Evolutionary conservation across 2,797 vertebrate genomes (phyloP).

Genomic region (Lophius americanus): DNA sequence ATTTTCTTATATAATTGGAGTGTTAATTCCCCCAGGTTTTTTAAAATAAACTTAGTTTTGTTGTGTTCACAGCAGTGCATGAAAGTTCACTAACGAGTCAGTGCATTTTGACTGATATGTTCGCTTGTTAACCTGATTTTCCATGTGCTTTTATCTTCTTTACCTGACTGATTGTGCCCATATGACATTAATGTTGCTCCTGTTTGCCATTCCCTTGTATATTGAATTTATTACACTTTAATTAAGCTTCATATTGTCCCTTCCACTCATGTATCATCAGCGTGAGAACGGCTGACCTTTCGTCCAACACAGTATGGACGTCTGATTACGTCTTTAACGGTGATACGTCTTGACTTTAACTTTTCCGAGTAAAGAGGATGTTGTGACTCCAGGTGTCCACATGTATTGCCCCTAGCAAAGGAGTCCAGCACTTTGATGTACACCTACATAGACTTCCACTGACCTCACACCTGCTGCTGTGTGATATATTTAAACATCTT

Average conservation of each 20-base stretch:
- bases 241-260: neutral
- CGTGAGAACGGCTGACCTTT: slow-evolving; percentile 31
- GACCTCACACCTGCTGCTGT: slow-evolving; percentile 14
- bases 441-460: neutral
- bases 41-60: too few species aligned
- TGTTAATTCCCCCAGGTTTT: too few species aligned
- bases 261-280: neutral
- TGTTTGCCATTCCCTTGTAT: neutral
- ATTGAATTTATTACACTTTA: neutral
- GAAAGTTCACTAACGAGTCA: too few species aligned
- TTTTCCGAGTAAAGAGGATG: slow-evolving; percentile 49
- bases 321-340: slow-evolving; percentile 46
- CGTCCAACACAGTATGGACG: slow-evolving; percentile 18
- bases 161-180: too few species aligned
- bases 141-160: too few species aligned
- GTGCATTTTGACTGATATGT: too few species aligned
- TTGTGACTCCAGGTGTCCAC: slow-evolving; percentile 38
- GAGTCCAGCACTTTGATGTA: neutral
- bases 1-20: too few species aligned
- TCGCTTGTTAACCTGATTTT: too few species aligned
- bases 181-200: too few species aligned
- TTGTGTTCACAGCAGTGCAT: too few species aligned
- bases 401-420: slow-evolving; percentile 15
- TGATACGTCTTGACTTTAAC: slow-evolving; percentile 43
- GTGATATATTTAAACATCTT: slow-evolving; percentile 12